Evolutionary conservation across 2,888 invertebrate genomes (phyloP).

Genomic region (Drosophila maculinotata): DNA sequence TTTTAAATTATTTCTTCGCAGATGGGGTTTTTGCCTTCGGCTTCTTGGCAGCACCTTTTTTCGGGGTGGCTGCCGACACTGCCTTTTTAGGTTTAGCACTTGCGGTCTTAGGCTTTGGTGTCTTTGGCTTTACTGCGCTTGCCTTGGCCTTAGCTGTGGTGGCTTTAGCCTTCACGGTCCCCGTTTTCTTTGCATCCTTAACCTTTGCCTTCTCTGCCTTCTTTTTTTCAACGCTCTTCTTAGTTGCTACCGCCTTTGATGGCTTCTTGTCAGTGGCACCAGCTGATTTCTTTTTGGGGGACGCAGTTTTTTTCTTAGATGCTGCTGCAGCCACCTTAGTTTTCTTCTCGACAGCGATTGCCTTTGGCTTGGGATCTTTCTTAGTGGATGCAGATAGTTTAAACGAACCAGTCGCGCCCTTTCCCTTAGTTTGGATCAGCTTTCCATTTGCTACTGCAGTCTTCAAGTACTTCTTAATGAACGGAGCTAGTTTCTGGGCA

Average conservation of each 20-base stretch:
- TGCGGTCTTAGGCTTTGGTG: slow-evolving; percentile 36
- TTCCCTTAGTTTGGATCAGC: slow-evolving; percentile 77
- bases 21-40: slow-evolving; percentile 44
- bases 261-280: slow-evolving; percentile 29
- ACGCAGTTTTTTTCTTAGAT: slow-evolving; percentile 14
- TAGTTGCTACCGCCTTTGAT: slow-evolving; percentile 35
- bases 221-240: slow-evolving; percentile 50
- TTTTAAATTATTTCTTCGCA: slow-evolving; percentile 39
- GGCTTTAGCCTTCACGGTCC: slow-evolving; percentile 47
- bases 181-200: slow-evolving; percentile 50
- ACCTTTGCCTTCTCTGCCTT: slow-evolving; percentile 44
- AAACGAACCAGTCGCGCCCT: slow-evolving; percentile 64
- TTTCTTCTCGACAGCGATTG: slow-evolving; percentile 40
- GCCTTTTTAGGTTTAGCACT: slow-evolving; percentile 43
- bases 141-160: slow-evolving; percentile 24
- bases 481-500: slow-evolving; percentile 82
- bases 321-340: slow-evolving; percentile 10
- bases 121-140: slow-evolving; percentile 34
- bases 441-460: slow-evolving; percentile 86
- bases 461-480: slow-evolving; percentile 87
- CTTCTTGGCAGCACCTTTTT: slow-evolving; percentile 43
- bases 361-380: slow-evolving; percentile 46
- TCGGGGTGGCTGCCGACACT: slow-evolving; percentile 27
- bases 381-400: slow-evolving; percentile 56
- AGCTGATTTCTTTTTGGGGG: slow-evolving; percentile 27